Conservation (phyloP, 2,113 vertebrate genomes). For the Antidorcas marsupialis region DNA sequence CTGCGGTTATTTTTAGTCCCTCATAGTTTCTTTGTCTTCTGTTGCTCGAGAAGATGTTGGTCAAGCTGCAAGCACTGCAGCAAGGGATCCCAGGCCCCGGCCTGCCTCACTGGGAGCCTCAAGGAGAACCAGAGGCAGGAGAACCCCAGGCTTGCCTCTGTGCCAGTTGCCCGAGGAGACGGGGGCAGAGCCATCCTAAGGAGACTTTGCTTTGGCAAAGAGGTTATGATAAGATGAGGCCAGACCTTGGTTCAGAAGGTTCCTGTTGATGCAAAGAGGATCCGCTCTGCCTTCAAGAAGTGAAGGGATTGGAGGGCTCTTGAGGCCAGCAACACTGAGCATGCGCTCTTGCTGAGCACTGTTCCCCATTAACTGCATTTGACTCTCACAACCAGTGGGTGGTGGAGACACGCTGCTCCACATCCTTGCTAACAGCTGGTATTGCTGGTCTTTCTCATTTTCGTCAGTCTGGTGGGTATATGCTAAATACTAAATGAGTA, state of each 20-base stretch:
- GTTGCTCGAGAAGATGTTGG: background rate
- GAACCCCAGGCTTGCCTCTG: background rate
- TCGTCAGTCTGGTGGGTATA: background rate
- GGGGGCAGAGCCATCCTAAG: background rate
- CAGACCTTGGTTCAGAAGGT: background rate
- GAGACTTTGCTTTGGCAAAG: background rate
- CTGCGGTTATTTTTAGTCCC: background rate
- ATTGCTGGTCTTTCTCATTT: background rate
- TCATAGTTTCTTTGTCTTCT: background rate
- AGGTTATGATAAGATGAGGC: background rate
- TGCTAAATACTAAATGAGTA: background rate
- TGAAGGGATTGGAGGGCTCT: background rate
- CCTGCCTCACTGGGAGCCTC: background rate
- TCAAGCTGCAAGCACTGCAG: background rate
- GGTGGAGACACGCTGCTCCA: background rate
- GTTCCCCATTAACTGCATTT: background rate
- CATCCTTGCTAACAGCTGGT: background rate
- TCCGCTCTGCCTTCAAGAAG: background rate
- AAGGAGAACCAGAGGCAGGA: background rate
- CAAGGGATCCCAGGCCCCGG: background rate
- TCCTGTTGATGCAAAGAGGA: background rate
- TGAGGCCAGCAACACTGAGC: background rate
- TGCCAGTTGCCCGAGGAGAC: accelerated
- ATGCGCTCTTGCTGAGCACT: background rate
- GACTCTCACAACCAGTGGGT: background rate